These are phyloP conservation scores for Macropodus opercularis DNA, from an alignment of 2,797 vertebrate genomes.

Conservation along the genomic window DNA sequence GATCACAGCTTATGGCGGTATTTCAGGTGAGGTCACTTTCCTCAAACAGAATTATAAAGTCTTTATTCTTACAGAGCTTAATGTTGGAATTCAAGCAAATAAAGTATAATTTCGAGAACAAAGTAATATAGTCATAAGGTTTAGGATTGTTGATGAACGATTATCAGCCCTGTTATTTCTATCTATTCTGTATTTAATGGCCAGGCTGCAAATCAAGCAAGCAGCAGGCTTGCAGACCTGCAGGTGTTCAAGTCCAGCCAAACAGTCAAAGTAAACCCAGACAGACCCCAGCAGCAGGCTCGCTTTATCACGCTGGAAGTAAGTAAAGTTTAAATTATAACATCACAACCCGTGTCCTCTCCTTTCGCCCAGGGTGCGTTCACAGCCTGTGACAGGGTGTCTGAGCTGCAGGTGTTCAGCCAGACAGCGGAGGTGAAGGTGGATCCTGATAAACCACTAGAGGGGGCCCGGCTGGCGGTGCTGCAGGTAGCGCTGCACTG, in stretches of 20 bases:
- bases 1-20: too few species aligned
- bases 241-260: slow-evolving; percentile 84
- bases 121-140: too few species aligned
- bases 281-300: slow-evolving; percentile 87
- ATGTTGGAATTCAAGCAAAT: too few species aligned
- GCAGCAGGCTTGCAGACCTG: slow-evolving; percentile 77
- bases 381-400: slow-evolving; percentile 80
- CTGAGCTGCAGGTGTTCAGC: slow-evolving; percentile 82
- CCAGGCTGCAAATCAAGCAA: slow-evolving; percentile 84
- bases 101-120: too few species aligned
- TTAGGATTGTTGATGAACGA: too few species aligned
- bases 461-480: slow-evolving; percentile 86
- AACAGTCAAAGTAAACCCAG: slow-evolving; percentile 90
- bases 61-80: too few species aligned
- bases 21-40: too few species aligned
- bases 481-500: slow-evolving; percentile 86
- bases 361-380: slow-evolving; percentile 82
- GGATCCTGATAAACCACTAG: slow-evolving; percentile 96
- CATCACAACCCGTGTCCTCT: slow-evolving; percentile 22
- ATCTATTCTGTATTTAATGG: slow-evolving; percentile 49
- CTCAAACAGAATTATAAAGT: too few species aligned
- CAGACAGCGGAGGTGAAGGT: slow-evolving; percentile 88
- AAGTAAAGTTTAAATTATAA: slow-evolving; percentile 70
- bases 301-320: slow-evolving; percentile 87
- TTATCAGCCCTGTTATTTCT: slow-evolving; percentile 16